phyloP scores from a whole-genome alignment of 2,113 vertebrate species.

The Balaeniceps rex region DNA sequence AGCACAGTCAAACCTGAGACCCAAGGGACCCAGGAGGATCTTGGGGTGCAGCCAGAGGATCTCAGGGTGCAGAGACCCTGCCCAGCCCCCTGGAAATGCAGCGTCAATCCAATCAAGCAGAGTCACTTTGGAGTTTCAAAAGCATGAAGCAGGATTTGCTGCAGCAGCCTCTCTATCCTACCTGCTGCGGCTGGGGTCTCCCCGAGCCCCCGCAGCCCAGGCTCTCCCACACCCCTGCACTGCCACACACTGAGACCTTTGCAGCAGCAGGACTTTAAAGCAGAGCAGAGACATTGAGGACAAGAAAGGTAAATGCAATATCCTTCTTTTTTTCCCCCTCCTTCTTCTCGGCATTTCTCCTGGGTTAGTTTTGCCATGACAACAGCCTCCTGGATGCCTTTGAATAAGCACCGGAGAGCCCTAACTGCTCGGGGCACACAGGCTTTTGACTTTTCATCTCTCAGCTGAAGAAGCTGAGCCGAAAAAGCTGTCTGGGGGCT shows the following conservation, averaged over 20 bases:
- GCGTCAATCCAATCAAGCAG: neutral
- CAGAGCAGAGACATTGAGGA: neutral
- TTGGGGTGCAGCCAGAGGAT: neutral
- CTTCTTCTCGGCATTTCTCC: neutral
- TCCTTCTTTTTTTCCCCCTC: neutral
- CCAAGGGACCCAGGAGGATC: neutral
- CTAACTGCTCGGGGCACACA: neutral
- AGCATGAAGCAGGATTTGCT: neutral
- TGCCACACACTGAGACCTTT: neutral
- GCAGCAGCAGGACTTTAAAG: neutral
- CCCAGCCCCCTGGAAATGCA: neutral
- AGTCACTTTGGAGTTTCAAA: neutral
- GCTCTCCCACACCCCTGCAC: neutral
- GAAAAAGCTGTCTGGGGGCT: neutral
- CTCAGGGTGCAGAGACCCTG: neutral
- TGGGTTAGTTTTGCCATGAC: neutral
- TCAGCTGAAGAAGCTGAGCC: neutral
- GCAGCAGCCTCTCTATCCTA: neutral
- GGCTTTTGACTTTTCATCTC: neutral
- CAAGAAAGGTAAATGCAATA: neutral
- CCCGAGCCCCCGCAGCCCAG: neutral
- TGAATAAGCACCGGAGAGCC: neutral
- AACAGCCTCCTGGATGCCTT: neutral
- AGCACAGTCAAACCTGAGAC: neutral
- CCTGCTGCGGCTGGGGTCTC: accelerated